Percentiles rank a stretch among this genome's conserved stretches.
Conservation (phyloP, 2,797 vertebrate genomes). For the Sus cebifrons region DNA sequence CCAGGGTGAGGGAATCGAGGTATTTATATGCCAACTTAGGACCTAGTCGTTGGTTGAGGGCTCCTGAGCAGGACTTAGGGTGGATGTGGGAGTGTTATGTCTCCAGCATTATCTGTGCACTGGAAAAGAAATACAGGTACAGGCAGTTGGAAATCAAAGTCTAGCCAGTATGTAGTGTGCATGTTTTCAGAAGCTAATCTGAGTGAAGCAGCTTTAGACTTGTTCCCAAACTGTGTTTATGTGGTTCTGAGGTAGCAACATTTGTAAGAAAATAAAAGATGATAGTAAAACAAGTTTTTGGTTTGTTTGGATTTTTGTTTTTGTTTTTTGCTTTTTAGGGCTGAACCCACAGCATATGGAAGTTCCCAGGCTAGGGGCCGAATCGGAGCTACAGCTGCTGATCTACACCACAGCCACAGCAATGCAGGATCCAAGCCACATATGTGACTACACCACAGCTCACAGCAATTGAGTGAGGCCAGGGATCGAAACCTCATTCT, state of each 20-base stretch:
- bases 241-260: background rate
- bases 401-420: too few species aligned
- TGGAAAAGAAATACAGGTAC: background rate
- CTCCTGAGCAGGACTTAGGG: background rate
- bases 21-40: background rate
- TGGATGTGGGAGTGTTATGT: background rate
- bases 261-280: constrained; percentile 7
- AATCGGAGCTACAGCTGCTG: too few species aligned
- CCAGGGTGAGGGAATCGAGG: background rate
- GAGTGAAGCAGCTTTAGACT: background rate
- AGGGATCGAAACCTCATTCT: too few species aligned
- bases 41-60: background rate
- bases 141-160: background rate
- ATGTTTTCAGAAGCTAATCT: background rate
- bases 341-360: too few species aligned
- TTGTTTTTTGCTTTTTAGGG: too few species aligned
- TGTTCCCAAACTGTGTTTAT: background rate
- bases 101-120: background rate
- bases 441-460: too few species aligned
- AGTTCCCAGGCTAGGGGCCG: too few species aligned
- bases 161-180: background rate
- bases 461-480: too few species aligned
- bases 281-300: background rate
- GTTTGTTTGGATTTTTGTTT: too few species aligned
- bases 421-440: too few species aligned